Evolutionary conservation across 2,113 vertebrate genomes (phyloP), one percentile per base, ranked within the genome.

Genomic region (Nibea coibor): DNA sequence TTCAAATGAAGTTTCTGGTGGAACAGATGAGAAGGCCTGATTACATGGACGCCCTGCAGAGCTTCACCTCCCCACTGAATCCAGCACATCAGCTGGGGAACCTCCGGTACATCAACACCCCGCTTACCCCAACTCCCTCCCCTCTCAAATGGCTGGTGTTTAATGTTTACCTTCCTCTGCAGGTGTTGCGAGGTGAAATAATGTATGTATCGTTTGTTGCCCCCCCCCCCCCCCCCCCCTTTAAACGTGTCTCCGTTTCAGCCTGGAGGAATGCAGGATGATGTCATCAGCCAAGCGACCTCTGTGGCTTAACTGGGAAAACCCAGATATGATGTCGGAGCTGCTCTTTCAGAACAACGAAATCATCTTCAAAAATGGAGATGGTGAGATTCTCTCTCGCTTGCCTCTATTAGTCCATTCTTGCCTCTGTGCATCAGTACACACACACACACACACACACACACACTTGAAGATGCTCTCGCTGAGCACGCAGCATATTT

Each of bases 231-330:
- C 24, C 10, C 61, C 35, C 42, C 24, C 16, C 39, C 16, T 26
- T n/a, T 47, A 20, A 81, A 74, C 15, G 24, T 42, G 7, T 81
- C 17, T 76, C 53, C 90, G 62, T 88, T 93, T 26, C 88, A 99
- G 98, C 89, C 95, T 99, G 89, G 98, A 99, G 90, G 98, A 99
- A 88, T 99, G 98, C 94, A 96, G 98, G 88, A 98, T 99, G 94
- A 99, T 99, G 98, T 99, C 98, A 42, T 99, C 98, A 89, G 98
- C 98, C 83, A 99, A 99, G 94, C 96, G 98, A 74, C 98, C 98
- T 0, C 94, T 99, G 53, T 99, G 98, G 98, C 93, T 99, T 80
- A 99, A 99, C 91, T 99, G 98, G 98, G 98, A 99, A 94, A 99
- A 99, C 83, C 98, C 98, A 91, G 98, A 99, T 93, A 99, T 99